Conservation (phyloP, 2,888 invertebrate species). For the Anorthoa munda region DNA sequence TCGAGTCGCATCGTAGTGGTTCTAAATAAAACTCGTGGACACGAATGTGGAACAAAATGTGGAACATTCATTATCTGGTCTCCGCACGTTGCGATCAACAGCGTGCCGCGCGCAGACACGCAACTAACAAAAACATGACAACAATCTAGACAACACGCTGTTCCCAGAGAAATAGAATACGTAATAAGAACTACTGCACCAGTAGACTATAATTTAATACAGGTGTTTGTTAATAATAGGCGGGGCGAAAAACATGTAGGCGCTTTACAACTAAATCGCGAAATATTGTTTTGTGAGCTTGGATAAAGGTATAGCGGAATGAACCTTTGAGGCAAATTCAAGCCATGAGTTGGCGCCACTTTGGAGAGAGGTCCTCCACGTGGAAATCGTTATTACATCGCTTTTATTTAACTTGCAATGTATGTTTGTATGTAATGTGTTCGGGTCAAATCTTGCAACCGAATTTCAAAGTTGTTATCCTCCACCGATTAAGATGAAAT, state of each 20-base stretch:
- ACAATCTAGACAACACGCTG: constrained; percentile 71
- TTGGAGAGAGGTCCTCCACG: too few relatives aligned
- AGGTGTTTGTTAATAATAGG: constrained; percentile 50
- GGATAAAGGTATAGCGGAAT: constrained; percentile 47
- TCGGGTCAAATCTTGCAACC: too few relatives aligned
- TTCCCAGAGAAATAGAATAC: constrained; percentile 73
- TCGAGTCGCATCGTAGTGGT: constrained; percentile 24
- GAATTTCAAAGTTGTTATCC: too few relatives aligned
- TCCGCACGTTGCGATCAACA: constrained; percentile 70
- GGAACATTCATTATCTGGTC: constrained; percentile 65
- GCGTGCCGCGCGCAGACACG: constrained; percentile 70
- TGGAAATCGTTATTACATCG: too few relatives aligned
- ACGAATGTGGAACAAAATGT: constrained; percentile 62
- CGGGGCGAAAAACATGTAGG: constrained; percentile 26
- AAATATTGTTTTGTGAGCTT: constrained; percentile 4
- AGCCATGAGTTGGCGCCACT: too few relatives aligned
- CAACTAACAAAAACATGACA: constrained; percentile 74
- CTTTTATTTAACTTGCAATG: too few relatives aligned
- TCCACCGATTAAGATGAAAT: too few relatives aligned
- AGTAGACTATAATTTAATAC: constrained; percentile 55
- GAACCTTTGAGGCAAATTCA: too few relatives aligned
- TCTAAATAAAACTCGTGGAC: constrained; percentile 61
- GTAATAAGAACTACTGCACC: constrained; percentile 67
- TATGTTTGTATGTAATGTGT: too few relatives aligned
- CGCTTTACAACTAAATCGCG: constrained; percentile 15